phyloP scores from a whole-genome alignment of 1,140 invertebrate genomes.

The Drosophila arawakana region DNA sequence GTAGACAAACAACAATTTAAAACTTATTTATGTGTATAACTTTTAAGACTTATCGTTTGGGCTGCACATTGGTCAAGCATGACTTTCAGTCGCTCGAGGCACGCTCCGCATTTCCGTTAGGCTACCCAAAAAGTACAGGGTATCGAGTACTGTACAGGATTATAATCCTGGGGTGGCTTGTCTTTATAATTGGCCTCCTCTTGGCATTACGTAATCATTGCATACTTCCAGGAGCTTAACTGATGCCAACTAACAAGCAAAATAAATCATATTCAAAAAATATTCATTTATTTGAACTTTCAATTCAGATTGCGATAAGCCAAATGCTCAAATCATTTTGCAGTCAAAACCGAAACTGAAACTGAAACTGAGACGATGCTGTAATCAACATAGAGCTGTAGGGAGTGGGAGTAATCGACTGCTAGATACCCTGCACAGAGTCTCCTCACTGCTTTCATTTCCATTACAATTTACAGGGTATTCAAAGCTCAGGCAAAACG shows the following conservation, averaged over 20 bases:
- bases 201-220: constrained; percentile 38
- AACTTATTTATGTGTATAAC: too few relatives aligned
- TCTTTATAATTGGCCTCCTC: constrained; percentile 41
- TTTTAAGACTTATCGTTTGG: too few relatives aligned
- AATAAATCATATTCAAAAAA: constrained; percentile 27
- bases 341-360: neutral
- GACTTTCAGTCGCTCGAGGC: too few relatives aligned
- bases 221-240: constrained; percentile 39
- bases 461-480: neutral
- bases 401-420: neutral
- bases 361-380: constrained; percentile 10
- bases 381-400: constrained; percentile 17
- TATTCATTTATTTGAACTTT: constrained; percentile 52
- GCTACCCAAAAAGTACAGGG: too few relatives aligned
- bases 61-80: too few relatives aligned
- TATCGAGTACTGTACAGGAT: constrained; percentile 51
- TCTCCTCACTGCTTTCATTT: too few relatives aligned
- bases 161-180: constrained; percentile 32
- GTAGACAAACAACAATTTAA: too few relatives aligned
- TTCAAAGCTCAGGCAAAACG: neutral
- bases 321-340: constrained; percentile 16
- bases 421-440: constrained; percentile 14
- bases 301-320: constrained; percentile 58
- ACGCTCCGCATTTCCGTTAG: too few relatives aligned
- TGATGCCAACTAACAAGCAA: constrained; percentile 30